phyloP scores from a whole-genome alignment of 2,797 vertebrate species.

The Cuculus canorus region DNA sequence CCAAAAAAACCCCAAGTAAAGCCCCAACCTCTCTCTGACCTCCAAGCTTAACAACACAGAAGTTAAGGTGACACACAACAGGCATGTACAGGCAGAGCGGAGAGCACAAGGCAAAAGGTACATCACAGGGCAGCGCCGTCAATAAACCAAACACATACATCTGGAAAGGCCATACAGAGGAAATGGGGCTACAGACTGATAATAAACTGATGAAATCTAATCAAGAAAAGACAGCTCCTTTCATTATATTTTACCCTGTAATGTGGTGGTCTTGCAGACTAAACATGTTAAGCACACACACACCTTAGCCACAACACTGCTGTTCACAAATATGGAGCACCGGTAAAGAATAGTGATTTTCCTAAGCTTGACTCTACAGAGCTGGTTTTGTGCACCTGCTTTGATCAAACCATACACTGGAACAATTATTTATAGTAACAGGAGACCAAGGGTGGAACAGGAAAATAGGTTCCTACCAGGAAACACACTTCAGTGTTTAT shows the following conservation, averaged over 20 bases:
- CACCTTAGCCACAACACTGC: background rate
- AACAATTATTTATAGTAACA: too few relatives aligned
- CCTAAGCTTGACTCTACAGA: background rate
- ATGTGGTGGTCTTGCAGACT: background rate
- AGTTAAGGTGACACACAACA: background rate
- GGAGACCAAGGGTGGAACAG: too few relatives aligned
- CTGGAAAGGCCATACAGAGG: background rate
- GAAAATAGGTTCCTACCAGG: too few relatives aligned
- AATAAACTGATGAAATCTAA: background rate
- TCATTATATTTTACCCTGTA: background rate
- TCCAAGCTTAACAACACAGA: background rate
- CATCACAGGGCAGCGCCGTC: background rate
- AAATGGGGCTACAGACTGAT: background rate
- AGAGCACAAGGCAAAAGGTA: background rate
- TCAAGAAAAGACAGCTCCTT: background rate
- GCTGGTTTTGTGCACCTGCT: background rate
- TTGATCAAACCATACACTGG: too few relatives aligned
- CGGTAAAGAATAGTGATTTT: background rate
- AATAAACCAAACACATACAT: background rate
- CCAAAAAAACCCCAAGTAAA: background rate
- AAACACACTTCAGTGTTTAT: too few relatives aligned
- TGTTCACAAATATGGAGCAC: fast-evolving
- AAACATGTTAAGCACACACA: background rate
- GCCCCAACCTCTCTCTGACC: background rate
- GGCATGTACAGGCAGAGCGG: background rate